Base-by-base conservation (phyloP, 2,888 invertebrate genomes). In the Alcis repandata region DNA sequence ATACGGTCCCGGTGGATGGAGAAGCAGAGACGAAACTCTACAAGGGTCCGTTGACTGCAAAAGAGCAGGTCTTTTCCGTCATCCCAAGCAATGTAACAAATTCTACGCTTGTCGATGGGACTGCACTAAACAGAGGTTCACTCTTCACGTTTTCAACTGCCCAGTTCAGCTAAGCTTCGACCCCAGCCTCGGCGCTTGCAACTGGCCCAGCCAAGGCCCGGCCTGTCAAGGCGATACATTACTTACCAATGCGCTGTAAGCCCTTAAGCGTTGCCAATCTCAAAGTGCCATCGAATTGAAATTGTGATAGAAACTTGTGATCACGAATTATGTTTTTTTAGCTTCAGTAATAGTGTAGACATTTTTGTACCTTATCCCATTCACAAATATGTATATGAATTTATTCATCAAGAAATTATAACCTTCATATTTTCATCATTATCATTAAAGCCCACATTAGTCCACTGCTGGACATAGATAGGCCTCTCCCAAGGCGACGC, bases 71-170 rank as follows among this genome's bases (percentile, higher is more conserved):
- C 86, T 93, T 69, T 95, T 93, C 93, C 94, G 94, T 92, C 97
- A 97, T 82, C 97, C 97, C 0, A 95, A 95, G 71, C 95, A 96
- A 77, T 97, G 97, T 80, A 96, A 97, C 83, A 97, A 97, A 82
- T 97, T 97, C 93, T 97, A 97, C 81, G 95, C 96, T 36, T 97
- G 97, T 83, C 94, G 96, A 85, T 97, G 96, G 96, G 97, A 97
- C 83, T 95, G 95, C 70, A 96, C 95, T 80, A 96, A 97, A 79
- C 95, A 96, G 73, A 94, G 95, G 74, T 97, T 95, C 83, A 96
- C 96, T 1, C 92, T 97, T 8, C 96, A 96, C 79, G 94, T 96
- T 1, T 96, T 97, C 85, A 96, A 96, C 79, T 97, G 97, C 78
- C 97, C 97, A 0, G 94, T 97, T 13, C 96, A 96, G 80, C 90